Evolutionary conservation across 2,888 invertebrate genomes (phyloP), one percentile per base, ranked within the genome.

Genomic region (Caradrina kadenii): DNA sequence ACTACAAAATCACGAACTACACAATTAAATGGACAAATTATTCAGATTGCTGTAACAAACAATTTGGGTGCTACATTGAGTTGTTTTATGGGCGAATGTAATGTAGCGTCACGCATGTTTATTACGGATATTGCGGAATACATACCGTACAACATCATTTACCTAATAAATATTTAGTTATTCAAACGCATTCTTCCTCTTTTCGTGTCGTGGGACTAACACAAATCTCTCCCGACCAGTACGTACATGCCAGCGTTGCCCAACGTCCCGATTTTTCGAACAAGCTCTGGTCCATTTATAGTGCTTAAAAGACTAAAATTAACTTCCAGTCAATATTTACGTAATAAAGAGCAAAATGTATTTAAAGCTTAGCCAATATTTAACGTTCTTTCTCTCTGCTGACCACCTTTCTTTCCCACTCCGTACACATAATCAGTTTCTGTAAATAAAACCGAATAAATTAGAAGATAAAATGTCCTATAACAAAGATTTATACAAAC

Each of bases 21-120:
- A 49, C n/a, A 56, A 63, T 60, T 22, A 52, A 69, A 69, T 78
- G 53, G 62, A 60, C 52, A 65, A 63, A 63, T 60, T 73, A 77
- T 77, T 78, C 78, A 77, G 63, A 78, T 66, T 22, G 22, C 31
- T 66, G 26, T 50, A 72, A 48, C 45, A 71, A 22, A 59, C 26
- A 50, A 49, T 49, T 64, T 61, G 13, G 21, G 13, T 48, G 10
- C 42, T 54, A 54, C 58, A n/a, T 59, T 31, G 62, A n/a, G 22
- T 45, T 55, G n/a, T 54, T 65, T 62, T 59, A 76, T 62, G 60
- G 52, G 19, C 60, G 13, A 55, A 26, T 22, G 13, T 53, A 56
- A 76, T 65, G 62, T 60, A 58, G 8, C 45, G 39, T 60, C 22
- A 76, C 39, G 54, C 58, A 8, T 50, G 31, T 50, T 59, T n/a